A percentile compares a stretch with the other conserved stretches of the same genome.
Conservation (phyloP, 2,888 invertebrate species). For the Thecophora atra region DNA sequence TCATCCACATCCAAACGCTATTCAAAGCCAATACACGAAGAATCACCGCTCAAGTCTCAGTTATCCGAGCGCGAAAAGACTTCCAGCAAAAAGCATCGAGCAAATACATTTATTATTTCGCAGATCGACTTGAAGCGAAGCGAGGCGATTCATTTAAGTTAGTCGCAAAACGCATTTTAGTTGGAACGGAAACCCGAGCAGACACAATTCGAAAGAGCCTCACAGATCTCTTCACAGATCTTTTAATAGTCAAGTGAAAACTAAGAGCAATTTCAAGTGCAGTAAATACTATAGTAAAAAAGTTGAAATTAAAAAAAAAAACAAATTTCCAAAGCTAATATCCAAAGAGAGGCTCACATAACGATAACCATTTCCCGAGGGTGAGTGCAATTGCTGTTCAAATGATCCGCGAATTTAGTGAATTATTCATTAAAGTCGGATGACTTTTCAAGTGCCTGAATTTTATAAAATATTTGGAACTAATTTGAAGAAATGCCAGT, state of each 20-base stretch:
- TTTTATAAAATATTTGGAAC: neutral
- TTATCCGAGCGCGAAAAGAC: constrained; percentile 44
- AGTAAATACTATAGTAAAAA: too few relatives aligned
- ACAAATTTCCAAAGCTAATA: too few relatives aligned
- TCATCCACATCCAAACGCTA: neutral
- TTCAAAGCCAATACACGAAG: constrained; percentile 36
- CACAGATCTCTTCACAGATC: too few relatives aligned
- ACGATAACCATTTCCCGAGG: too few relatives aligned
- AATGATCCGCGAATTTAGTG: too few relatives aligned
- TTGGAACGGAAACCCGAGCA: constrained; percentile 38
- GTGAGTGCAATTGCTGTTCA: too few relatives aligned
- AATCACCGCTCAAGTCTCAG: constrained; percentile 54
- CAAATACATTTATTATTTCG: constrained; percentile 30
- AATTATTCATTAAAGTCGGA: neutral
- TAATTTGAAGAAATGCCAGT: too few relatives aligned
- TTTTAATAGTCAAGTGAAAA: too few relatives aligned
- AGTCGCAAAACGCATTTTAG: constrained; percentile 45
- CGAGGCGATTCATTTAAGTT: constrained; percentile 43
- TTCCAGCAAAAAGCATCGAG: neutral
- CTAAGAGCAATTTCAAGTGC: too few relatives aligned
- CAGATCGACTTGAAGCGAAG: constrained; percentile 43
- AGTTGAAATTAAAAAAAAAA: too few relatives aligned
- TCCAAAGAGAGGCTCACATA: too few relatives aligned
- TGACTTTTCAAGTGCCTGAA: neutral
- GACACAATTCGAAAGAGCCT: too few relatives aligned